Evolutionary conservation across 2,888 invertebrate species (phyloP).

Genomic region (Lymantria monacha): DNA sequence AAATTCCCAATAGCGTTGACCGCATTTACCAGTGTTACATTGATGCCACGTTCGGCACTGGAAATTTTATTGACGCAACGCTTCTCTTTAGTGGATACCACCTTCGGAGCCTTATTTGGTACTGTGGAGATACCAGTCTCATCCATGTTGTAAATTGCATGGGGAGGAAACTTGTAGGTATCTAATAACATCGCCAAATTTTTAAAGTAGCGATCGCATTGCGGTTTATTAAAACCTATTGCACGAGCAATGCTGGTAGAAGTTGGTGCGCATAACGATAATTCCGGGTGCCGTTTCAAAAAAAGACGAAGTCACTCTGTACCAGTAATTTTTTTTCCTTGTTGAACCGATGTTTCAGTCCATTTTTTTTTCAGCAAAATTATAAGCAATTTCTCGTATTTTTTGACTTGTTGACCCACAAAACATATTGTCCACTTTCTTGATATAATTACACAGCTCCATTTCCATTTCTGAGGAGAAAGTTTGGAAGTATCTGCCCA

Average conservation of each 20-base stretch:
- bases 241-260: conserved; percentile 16
- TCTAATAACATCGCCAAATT: conserved; percentile 8
- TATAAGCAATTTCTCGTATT: conserved; percentile 4
- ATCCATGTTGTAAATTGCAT: conserved; percentile 15
- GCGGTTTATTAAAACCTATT: conserved; percentile 15
- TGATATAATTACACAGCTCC: conserved; percentile 7
- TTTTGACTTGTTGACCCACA: conserved; percentile 8
- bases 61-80: not conserved
- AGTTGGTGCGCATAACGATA: conserved; percentile 13
- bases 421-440: conserved; percentile 9
- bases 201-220: conserved; percentile 10
- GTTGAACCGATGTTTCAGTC: conserved; percentile 2
- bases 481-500: conserved; percentile 6
- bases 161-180: conserved; percentile 11
- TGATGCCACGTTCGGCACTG: not conserved
- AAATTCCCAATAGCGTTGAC: conserved; percentile 37
- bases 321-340: conserved; percentile 11
- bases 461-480: conserved; percentile 8
- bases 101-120: conserved; percentile 15
- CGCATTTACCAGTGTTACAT: not conserved
- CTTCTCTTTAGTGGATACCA: conserved; percentile 1
- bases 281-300: conserved; percentile 12
- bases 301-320: conserved; percentile 17
- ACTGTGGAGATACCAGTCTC: conserved; percentile 21
- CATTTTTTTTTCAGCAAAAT: conserved; percentile 13